A percentile compares a stretch with the other conserved stretches of the same genome.
Conservation (phyloP, 1,140 invertebrate species). For the Hypsibius dujardini region DNA sequence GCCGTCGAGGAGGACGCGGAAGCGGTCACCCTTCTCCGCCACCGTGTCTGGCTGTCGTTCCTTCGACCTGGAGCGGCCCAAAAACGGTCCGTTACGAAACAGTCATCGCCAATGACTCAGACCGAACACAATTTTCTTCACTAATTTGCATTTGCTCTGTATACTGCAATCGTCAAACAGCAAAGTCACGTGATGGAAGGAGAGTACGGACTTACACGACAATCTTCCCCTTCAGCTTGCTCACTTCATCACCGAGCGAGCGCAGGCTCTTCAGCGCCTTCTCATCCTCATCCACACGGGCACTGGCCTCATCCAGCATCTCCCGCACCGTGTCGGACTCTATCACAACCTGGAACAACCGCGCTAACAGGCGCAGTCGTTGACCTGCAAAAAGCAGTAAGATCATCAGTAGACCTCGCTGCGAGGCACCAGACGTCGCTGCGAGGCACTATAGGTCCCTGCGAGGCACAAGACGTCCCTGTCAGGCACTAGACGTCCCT, state of each 20-base stretch:
- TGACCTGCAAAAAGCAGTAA: not conserved
- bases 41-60: not conserved
- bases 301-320: not conserved
- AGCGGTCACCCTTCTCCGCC: not conserved
- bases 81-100: not conserved
- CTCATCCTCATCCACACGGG: constrained; percentile 1
- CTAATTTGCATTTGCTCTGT: not conserved
- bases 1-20: not conserved
- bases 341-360: constrained; percentile 3
- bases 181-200: too few species aligned
- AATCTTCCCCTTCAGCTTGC: not conserved
- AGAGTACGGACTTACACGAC: not conserved
- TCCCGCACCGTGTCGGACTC: not conserved
- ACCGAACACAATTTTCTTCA: not conserved
- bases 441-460: too few species aligned
- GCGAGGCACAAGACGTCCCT: too few species aligned
- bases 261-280: not conserved
- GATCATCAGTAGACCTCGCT: not conserved
- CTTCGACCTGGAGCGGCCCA: not conserved
- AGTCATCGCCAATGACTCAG: not conserved
- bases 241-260: not conserved
- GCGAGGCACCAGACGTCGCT: too few species aligned
- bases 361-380: not conserved
- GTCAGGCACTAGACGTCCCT: too few species aligned
- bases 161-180: not conserved